These are phyloP conservation scores for Drosophila infuscata DNA, from an alignment of 2,888 invertebrate genomes.

Conservation along the genomic window DNA sequence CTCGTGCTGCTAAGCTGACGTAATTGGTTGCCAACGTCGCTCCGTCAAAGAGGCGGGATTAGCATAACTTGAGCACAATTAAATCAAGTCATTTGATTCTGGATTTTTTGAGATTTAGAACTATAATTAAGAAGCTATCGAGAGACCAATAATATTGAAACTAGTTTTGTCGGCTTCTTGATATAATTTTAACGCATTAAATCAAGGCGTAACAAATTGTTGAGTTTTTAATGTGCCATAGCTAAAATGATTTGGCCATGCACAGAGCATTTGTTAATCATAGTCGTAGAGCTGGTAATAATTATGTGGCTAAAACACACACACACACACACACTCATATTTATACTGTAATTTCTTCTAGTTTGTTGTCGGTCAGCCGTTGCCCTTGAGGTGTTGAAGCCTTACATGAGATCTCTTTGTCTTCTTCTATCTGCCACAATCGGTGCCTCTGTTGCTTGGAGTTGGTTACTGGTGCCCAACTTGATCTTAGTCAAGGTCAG, in stretches of 20 bases:
- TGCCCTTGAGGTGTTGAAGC: slow-evolving; percentile 52
- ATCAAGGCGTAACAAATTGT: slow-evolving; percentile 45
- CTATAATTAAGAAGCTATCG: slow-evolving; percentile 34
- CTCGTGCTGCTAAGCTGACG: slow-evolving; percentile 56
- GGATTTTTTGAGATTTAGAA: slow-evolving; percentile 47
- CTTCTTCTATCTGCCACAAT: background rate
- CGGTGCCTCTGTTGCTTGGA: background rate
- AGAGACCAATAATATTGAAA: slow-evolving; percentile 11
- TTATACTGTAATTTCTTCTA: slow-evolving; percentile 48
- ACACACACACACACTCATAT: slow-evolving; percentile 10
- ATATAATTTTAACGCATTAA: slow-evolving; percentile 48
- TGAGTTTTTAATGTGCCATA: slow-evolving; percentile 23
- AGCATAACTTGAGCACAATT: slow-evolving; percentile 58
- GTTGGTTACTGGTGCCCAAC: slow-evolving; percentile 17
- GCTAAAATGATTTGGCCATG: slow-evolving; percentile 22
- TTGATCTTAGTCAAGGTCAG: slow-evolving; percentile 60
- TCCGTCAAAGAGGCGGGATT: slow-evolving; percentile 48
- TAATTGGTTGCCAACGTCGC: slow-evolving; percentile 58
- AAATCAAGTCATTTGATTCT: slow-evolving; percentile 57
- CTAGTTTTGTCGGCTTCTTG: slow-evolving; percentile 35
- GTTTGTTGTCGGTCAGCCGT: slow-evolving; percentile 24
- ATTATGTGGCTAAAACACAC: slow-evolving; percentile 37
- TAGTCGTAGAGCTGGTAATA: slow-evolving; percentile 28
- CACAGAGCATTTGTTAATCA: slow-evolving; percentile 29
- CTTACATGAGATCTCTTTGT: slow-evolving; percentile 17